Conservation (phyloP, 2,113 vertebrate genomes). For the Mustela nigripes region DNA sequence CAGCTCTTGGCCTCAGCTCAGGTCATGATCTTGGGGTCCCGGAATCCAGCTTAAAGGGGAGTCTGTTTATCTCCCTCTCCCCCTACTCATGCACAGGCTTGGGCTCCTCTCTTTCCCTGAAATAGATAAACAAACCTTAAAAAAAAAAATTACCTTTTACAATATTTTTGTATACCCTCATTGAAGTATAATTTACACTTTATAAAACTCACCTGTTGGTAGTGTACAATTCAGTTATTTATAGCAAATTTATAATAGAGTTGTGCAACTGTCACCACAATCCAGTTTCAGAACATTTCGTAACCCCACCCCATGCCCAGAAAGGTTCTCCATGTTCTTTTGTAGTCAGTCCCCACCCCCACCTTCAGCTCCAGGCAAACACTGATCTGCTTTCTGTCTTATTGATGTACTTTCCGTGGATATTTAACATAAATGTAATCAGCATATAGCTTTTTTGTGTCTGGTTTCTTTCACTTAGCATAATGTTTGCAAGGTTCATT, state of each 20-base stretch:
- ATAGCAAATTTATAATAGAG: neutral
- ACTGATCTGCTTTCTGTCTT: neutral
- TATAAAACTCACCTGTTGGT: slow-evolving; percentile 2
- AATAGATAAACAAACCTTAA: neutral
- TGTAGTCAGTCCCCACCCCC: neutral
- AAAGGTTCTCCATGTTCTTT: neutral
- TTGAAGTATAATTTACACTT: slow-evolving; percentile 31
- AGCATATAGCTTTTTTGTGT: neutral
- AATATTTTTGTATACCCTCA: slow-evolving; percentile 4
- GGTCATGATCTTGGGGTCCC: neutral
- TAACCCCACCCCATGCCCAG: neutral
- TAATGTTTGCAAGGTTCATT: neutral
- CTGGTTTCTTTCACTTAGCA: neutral
- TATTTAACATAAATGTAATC: neutral
- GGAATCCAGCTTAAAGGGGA: neutral
- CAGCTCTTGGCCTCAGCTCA: neutral
- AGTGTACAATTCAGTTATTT: neutral
- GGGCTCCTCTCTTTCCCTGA: neutral
- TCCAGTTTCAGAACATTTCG: neutral
- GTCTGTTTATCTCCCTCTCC: neutral
- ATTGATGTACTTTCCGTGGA: neutral
- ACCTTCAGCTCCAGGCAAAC: neutral
- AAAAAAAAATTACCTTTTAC: neutral
- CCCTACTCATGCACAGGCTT: neutral
- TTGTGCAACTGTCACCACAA: neutral